Base-by-base conservation (phyloP, 1,140 invertebrate genomes). In the Dendroctonus ponderosae region DNA sequence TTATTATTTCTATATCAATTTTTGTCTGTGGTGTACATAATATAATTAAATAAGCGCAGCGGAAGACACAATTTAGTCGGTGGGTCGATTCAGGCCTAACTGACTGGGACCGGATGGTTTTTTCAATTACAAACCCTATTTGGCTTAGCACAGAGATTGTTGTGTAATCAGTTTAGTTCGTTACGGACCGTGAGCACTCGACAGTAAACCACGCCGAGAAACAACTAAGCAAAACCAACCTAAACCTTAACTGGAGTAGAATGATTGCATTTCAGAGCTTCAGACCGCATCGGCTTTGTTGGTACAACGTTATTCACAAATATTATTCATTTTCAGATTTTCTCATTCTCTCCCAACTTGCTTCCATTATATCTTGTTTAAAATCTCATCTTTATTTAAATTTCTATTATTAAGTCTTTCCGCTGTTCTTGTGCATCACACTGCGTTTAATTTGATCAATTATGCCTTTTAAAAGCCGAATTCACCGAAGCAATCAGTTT, bases 71-170 rank as follows among this genome's bases (percentile, higher is more conserved):
- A 62, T 62, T 51, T 62, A 11, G 48, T 52, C n/a, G 40, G 60
- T 37, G 40, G 60, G 60, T 49, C 60, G 60, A 62, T 52, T 52
- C 15, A 26, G 48, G 60, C 46, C 60, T 62, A 62, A 50, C 56
- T 44, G 14, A n/a, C 14, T 49, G 44, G 46, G 59, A 26, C 52
- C 71, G 68, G 77, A 69, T 71, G 77, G 75, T 78, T 78, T 78
- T 78, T 78, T 78, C 77, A 78, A 78, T 78, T 78, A 78, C 78
- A 78, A 78, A 78, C 77, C 78, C 77, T 78, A 78, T 78, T 78
- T 78, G 75, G 77, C 77, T 78, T 78, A 78, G 77, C 76, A 78
- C 76, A 77, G 77, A 78, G 77, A 78, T 78, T 78, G 77, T 78
- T 78, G 73, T 77, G 76, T 78, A 78, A 78, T 78, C 77, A 78